Percentiles rank a stretch among this genome's conserved stretches.
These are phyloP conservation scores for Ptilonorhynchus violaceus DNA, from an alignment of 2,113 vertebrate genomes.

Conservation along the genomic window DNA sequence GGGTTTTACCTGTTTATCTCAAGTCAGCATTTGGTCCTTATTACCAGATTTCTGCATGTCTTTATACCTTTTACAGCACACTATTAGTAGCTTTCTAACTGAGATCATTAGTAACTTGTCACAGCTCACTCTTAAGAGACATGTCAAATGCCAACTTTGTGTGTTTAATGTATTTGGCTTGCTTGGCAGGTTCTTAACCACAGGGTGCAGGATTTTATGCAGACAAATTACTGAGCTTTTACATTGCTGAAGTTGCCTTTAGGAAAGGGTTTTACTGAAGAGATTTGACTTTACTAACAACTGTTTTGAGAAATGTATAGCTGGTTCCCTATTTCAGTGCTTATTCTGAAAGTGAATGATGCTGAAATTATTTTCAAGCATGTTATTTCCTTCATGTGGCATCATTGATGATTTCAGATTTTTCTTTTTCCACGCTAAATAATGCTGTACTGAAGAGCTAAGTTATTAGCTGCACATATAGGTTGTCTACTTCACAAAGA, in stretches of 20 bases:
- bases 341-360: neutral
- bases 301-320: neutral
- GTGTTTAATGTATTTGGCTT: neutral
- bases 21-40: neutral
- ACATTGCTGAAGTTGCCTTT: neutral
- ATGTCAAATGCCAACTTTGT: neutral
- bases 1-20: neutral
- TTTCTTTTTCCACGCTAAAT: neutral
- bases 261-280: neutral
- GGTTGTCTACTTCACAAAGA: neutral
- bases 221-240: neutral
- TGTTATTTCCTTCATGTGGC: neutral
- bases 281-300: neutral
- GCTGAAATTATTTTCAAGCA: neutral
- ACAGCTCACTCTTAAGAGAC: neutral
- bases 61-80: neutral
- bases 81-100: neutral
- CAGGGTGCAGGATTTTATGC: neutral
- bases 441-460: neutral
- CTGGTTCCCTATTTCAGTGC: neutral
- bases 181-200: neutral
- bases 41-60: neutral
- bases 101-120: constrained; percentile 14
- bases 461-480: neutral
- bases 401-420: neutral